Evolutionary conservation across 1,140 invertebrate species (phyloP).

Genomic region (Musca domestica): DNA sequence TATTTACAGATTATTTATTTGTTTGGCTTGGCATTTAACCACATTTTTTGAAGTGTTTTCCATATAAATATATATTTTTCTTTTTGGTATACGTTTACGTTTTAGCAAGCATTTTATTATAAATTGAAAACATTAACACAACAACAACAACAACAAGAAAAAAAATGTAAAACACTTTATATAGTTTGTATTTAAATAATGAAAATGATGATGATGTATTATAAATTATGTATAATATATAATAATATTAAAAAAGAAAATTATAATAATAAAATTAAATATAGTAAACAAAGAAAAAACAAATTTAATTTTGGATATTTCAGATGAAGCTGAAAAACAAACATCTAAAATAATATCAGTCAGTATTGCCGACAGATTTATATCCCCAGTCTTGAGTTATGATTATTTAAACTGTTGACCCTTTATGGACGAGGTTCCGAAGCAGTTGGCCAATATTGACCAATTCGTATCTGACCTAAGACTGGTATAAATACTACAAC

Average conservation of each 20-base stretch:
- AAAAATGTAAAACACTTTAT: background rate
- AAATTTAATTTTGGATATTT: no score
- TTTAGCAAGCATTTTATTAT: background rate
- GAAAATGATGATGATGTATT: constrained; percentile 1
- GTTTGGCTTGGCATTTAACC: background rate
- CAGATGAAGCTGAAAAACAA: no score
- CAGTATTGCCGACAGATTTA: no score
- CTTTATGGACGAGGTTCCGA: no score
- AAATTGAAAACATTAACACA: constrained; percentile 8
- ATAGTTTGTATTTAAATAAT: constrained; percentile 14
- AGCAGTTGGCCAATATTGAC: no score
- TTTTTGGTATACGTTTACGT: background rate
- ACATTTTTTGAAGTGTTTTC: background rate
- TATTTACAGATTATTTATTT: background rate
- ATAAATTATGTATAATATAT: constrained; percentile 18
- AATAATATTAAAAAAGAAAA: no score
- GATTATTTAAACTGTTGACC: no score
- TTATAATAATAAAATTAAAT: background rate
- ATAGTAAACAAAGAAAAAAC: background rate
- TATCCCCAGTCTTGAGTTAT: no score
- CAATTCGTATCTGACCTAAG: no score
- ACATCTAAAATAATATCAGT: no score
- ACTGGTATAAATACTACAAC: no score
- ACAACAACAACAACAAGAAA: background rate
- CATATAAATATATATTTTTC: no score